phyloP scores from a whole-genome alignment of 1,140 invertebrate species.

The Euwallacea fornicatus region DNA sequence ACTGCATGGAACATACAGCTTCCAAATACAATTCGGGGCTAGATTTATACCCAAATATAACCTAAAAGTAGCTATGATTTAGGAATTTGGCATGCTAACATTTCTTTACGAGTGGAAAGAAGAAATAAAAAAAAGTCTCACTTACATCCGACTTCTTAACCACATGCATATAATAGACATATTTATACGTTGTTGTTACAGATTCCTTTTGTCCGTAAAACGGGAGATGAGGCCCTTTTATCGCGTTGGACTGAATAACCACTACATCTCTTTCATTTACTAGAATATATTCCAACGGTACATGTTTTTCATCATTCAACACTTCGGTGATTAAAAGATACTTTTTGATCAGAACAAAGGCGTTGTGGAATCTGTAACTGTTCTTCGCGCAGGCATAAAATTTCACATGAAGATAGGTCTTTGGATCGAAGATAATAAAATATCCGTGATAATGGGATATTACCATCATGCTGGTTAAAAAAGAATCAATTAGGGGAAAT shows the following conservation, averaged over 20 bases:
- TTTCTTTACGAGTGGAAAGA: no score
- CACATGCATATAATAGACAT: not conserved
- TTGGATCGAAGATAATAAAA: no score
- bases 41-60: not conserved
- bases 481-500: no score
- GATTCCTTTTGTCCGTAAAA: not conserved
- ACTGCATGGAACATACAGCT: not conserved
- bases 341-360: not conserved
- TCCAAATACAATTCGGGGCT: not conserved
- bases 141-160: not conserved
- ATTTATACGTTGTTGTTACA: not conserved
- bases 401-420: no score
- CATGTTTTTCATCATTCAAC: not conserved
- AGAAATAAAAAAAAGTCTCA: not conserved
- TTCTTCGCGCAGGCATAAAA: no score
- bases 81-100: no score
- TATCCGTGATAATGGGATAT: no score
- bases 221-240: not conserved
- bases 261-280: not conserved
- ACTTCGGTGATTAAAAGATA: not conserved
- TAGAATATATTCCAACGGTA: not conserved
- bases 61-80: not conserved
- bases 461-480: no score
- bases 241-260: not conserved
- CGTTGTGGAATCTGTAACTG: not conserved